Conservation (phyloP, 1,140 invertebrate species). For the Drosophila ambigua region DNA sequence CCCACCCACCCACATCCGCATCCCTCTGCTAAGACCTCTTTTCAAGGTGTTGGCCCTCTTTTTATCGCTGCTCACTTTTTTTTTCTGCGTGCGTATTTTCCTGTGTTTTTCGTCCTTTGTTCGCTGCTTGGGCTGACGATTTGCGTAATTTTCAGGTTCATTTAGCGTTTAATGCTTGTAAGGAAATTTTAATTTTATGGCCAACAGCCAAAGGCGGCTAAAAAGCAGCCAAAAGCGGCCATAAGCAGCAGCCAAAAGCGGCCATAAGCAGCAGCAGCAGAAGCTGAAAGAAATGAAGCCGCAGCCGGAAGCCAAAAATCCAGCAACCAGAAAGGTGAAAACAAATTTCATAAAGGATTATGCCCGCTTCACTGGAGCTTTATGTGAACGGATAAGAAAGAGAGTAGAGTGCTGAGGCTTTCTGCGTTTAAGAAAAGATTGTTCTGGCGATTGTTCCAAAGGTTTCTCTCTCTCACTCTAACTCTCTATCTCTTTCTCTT, state of each 20-base stretch:
- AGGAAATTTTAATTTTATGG: constrained; percentile 83
- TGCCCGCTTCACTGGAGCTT: constrained; percentile 57
- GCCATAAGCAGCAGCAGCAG: too few relatives aligned
- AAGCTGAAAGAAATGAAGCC: too few relatives aligned
- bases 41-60: constrained; percentile 55
- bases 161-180: constrained; percentile 83
- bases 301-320: constrained; percentile 1
- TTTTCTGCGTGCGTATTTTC: constrained; percentile 11
- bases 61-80: constrained; percentile 63
- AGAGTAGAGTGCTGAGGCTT: too few relatives aligned
- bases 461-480: too few relatives aligned
- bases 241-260: too few relatives aligned
- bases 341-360: constrained; percentile 78
- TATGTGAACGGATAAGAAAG: constrained; percentile 9
- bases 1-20: neutral
- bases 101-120: constrained; percentile 17
- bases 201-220: constrained; percentile 60
- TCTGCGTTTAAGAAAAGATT: too few relatives aligned
- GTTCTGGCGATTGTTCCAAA: too few relatives aligned
- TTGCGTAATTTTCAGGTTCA: constrained; percentile 83
- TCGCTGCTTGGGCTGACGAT: constrained; percentile 50
- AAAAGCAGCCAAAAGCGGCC: constrained; percentile 18
- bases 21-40: constrained; percentile 1
- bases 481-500: too few relatives aligned
- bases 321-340: constrained; percentile 54